phyloP scores from a whole-genome alignment of 2,797 vertebrate species.

The Galaxias olidus region DNA sequence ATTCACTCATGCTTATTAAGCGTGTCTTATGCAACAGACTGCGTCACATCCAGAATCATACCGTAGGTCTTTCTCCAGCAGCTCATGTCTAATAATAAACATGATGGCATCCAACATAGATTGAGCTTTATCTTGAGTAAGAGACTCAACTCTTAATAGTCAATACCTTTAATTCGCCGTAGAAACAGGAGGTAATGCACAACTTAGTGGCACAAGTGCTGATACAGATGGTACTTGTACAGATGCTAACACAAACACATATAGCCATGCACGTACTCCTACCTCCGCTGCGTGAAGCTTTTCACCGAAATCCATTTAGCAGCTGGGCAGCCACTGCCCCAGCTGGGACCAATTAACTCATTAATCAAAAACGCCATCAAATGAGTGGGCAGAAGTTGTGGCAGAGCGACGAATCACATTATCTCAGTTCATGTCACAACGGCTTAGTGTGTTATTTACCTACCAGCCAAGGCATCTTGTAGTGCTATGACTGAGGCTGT shows the following conservation, averaged over 20 bases:
- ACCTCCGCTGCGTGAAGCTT: constrained; percentile 4
- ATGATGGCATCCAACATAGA: background rate
- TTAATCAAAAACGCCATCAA: constrained; percentile 50
- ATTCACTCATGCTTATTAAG: constrained; percentile 57
- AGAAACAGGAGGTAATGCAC: background rate
- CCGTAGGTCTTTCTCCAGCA: constrained; percentile 11
- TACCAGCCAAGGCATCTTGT: background rate
- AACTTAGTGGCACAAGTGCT: background rate
- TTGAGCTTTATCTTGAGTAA: background rate
- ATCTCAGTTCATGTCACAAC: constrained; percentile 52
- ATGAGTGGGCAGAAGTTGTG: background rate
- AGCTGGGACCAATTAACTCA: constrained; percentile 50
- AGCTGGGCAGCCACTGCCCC: constrained; percentile 45
- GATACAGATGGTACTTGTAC: background rate
- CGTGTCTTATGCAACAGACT: constrained; percentile 54
- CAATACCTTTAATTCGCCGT: background rate
- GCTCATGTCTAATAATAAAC: constrained; percentile 1
- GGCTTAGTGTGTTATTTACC: constrained; percentile 57
- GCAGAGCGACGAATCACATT: constrained; percentile 53
- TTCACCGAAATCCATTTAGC: constrained; percentile 51
- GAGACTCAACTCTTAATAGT: background rate
- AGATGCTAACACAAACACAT: constrained; percentile 1
- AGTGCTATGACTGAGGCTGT: background rate
- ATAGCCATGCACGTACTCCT: background rate
- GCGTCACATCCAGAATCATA: constrained; percentile 34